A percentile compares a stretch with the other conserved stretches of the same genome.
These are phyloP conservation scores for Pterophyllum scalare DNA, from an alignment of 2,113 vertebrate species.

Conservation along the genomic window DNA sequence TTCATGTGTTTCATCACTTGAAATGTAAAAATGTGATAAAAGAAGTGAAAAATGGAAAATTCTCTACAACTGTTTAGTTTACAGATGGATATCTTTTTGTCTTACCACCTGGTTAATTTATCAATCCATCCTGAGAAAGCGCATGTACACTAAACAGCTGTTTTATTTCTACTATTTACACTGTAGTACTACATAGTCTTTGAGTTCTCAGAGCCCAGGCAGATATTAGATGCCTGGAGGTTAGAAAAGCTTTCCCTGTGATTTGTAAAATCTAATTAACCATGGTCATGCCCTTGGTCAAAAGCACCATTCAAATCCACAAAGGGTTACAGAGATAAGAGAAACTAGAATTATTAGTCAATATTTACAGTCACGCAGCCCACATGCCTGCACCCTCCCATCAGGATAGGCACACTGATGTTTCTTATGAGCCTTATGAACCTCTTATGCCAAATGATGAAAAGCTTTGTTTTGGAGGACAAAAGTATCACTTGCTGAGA, in stretches of 20 bases:
- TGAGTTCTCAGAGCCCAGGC: not conserved
- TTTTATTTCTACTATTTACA: not conserved
- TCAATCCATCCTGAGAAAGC: not conserved
- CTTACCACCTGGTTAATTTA: not conserved
- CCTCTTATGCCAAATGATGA: too few species aligned
- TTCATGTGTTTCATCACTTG: not conserved
- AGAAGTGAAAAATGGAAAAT: too few species aligned
- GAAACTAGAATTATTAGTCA: not conserved
- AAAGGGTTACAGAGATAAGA: not conserved
- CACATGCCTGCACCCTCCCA: too few species aligned
- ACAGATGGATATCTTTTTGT: not conserved
- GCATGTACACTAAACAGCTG: not conserved
- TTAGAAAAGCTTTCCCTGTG: not conserved
- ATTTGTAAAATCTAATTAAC: not conserved
- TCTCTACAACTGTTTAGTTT: not conserved
- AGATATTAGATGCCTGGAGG: not conserved
- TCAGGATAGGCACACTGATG: not conserved
- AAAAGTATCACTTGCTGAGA: not conserved
- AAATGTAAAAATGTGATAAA: not conserved
- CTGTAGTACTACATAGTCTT: not conserved
- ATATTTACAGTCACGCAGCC: not conserved
- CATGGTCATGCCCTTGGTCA: not conserved
- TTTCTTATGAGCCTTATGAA: not conserved
- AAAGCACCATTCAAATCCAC: not conserved
- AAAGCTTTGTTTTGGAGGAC: not conserved